Percentiles rank a stretch among this genome's conserved stretches.
phyloP scores from a whole-genome alignment of 2,888 invertebrate genomes.

The Orthosia incerta region DNA sequence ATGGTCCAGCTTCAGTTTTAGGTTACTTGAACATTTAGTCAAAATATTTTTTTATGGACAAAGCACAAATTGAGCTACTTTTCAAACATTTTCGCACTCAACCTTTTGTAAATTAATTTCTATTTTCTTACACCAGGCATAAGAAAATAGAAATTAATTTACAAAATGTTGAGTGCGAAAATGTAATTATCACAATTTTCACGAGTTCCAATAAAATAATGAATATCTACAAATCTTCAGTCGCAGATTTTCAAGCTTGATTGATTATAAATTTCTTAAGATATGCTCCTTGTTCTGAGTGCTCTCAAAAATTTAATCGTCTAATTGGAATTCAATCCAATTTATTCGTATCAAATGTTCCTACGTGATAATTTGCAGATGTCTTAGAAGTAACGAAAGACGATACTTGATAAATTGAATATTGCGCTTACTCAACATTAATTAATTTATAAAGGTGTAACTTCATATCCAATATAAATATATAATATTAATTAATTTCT shows the following conservation, averaged over 20 bases:
- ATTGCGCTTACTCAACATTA: constrained; percentile 27
- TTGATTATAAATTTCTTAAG: constrained; percentile 32
- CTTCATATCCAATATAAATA: constrained; percentile 11
- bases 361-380: constrained; percentile 45
- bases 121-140: no score
- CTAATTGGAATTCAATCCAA: constrained; percentile 58
- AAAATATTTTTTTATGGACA: background rate
- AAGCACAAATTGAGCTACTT: background rate
- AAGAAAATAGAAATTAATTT: constrained; percentile 19
- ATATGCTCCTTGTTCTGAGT: constrained; percentile 38
- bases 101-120: constrained; percentile 13
- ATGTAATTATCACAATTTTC: no score
- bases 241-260: constrained; percentile 25
- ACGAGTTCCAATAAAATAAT: constrained; percentile 2
- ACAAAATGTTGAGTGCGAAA: no score
- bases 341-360: constrained; percentile 37
- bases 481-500: constrained; percentile 19
- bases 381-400: constrained; percentile 44
- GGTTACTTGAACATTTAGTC: background rate
- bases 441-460: constrained; percentile 31
- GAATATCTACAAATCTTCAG: constrained; percentile 4
- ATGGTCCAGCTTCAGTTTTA: constrained; percentile 20
- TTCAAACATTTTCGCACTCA: no score
- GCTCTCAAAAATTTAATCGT: constrained; percentile 47
- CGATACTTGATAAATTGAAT: constrained; percentile 38